Base-by-base conservation (phyloP, 2,888 invertebrate species). In the Epirrhoe tristata region DNA sequence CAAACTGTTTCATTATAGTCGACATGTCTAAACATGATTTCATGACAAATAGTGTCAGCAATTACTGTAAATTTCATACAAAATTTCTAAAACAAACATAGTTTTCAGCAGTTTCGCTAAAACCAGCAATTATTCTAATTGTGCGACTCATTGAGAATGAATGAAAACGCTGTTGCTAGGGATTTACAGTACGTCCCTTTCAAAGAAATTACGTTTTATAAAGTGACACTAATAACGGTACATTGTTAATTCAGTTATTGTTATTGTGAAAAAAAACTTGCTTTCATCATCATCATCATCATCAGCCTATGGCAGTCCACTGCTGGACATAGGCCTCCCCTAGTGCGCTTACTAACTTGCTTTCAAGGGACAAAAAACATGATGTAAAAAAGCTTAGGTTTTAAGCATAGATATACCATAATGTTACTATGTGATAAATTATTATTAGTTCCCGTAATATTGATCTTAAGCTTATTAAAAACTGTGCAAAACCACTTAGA, bases 11-110 rank as follows among this genome's bases (percentile, higher is more conserved):
- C 6, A 34, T 7, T 36, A 10, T 8, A 36, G 36, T 36, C 12
- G 39, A 39, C 36, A 39, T 39, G 10, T 10, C 8, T 0, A 6
- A 39, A 8, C 8, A 7, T 39, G 36, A 39, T 39, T 43, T 8
- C 8, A 4, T 43, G 39, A 12, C 39, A 43, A 43, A 43, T 5
- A 43, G 12, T 12, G 39, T 43, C 39, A 43, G 8, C 36, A 8
- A 36, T 43, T 43, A 43, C 12, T 12, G 3, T 43, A 12, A 43
- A 43, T 43, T 43, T 43, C 48, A 48, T 48, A 48, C 48, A 48
- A n/a, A n/a, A n/a, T 63, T 60, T 63, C 46, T 48, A 66, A 63
- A 53, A 48, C 52, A 66, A 63, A 67, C 43, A 65, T 36, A 55
- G 51, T 48, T 50, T 66, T 57, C 10, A 31, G 10, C 17, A 59